Percentiles rank a stretch among this genome's conserved stretches.
phyloP scores from a whole-genome alignment of 2,888 invertebrate genomes.

The Rugalucina vietnamica region DNA sequence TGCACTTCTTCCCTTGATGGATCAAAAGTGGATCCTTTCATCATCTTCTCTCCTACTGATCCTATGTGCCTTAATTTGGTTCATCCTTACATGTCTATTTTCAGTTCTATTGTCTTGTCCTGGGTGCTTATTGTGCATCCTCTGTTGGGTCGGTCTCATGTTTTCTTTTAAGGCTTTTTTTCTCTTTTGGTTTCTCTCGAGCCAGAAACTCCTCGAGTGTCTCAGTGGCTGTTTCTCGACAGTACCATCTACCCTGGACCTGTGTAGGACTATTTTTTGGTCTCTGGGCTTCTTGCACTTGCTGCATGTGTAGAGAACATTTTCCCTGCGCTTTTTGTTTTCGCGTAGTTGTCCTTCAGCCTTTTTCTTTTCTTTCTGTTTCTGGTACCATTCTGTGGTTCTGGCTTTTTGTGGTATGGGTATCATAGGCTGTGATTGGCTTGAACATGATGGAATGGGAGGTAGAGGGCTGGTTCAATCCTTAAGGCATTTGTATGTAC shows the following conservation, averaged over 20 bases:
- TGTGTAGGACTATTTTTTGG: conserved; percentile 6
- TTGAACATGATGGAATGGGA: neutral
- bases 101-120: too few species aligned
- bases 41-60: too few species aligned
- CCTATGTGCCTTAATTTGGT: too few species aligned
- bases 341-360: conserved; percentile 4
- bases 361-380: conserved; percentile 6
- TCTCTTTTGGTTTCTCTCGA: neutral
- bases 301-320: conserved; percentile 14
- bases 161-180: too few species aligned
- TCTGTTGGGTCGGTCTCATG: too few species aligned
- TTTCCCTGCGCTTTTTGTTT: neutral
- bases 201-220: neutral
- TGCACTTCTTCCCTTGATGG: too few species aligned
- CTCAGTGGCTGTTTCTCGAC: neutral
- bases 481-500: neutral
- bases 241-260: conserved; percentile 29
- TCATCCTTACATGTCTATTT: too few species aligned
- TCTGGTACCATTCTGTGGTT: conserved; percentile 26
- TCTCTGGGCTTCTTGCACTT: conserved; percentile 26
- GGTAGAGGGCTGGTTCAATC: conserved; percentile 13
- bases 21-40: too few species aligned
- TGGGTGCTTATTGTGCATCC: too few species aligned
- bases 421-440: conserved; percentile 11
- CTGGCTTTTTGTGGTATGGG: neutral